A percentile compares a stretch with the other conserved stretches of the same genome.
phyloP scores from a whole-genome alignment of 2,888 invertebrate species.

The Apodemia zela region DNA sequence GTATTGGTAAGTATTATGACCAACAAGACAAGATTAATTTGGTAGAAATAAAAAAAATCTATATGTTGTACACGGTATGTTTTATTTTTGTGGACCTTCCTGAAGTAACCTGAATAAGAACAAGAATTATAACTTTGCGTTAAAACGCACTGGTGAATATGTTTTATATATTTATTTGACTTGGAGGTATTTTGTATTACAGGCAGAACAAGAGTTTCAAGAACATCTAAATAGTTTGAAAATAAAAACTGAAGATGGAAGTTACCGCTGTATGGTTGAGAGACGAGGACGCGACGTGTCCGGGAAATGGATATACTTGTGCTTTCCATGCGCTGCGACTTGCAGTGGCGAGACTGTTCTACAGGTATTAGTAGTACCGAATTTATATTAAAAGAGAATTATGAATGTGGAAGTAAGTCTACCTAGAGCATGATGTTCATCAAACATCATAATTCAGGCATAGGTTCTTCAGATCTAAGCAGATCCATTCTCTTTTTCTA shows the following conservation, averaged over 20 bases:
- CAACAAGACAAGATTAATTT: slow-evolving; percentile 33
- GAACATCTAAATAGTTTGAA: slow-evolving; percentile 67
- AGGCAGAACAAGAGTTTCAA: slow-evolving; percentile 71
- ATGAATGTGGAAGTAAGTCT: no score
- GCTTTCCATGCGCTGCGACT: slow-evolving; percentile 75
- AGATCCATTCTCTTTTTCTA: no score
- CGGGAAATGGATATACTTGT: slow-evolving; percentile 71
- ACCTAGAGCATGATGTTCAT: no score
- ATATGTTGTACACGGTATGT: slow-evolving; percentile 26
- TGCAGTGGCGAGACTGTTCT: slow-evolving; percentile 67
- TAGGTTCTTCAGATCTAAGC: no score
- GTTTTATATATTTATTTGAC: background rate
- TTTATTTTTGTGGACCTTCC: slow-evolving; percentile 31
- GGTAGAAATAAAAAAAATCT: slow-evolving; percentile 26
- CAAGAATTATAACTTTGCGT: background rate
- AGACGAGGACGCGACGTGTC: slow-evolving; percentile 62
- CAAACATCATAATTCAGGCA: no score
- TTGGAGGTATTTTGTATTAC: slow-evolving; percentile 31
- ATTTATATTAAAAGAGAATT: no score
- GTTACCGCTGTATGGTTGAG: slow-evolving; percentile 65
- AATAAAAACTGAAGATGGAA: slow-evolving; percentile 69
- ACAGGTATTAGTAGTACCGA: slow-evolving; percentile 47
- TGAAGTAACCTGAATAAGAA: background rate
- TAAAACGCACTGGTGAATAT: background rate
- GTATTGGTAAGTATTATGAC: slow-evolving; percentile 46